Conservation (phyloP, 2,888 invertebrate genomes). For the Salticus scenicus region DNA sequence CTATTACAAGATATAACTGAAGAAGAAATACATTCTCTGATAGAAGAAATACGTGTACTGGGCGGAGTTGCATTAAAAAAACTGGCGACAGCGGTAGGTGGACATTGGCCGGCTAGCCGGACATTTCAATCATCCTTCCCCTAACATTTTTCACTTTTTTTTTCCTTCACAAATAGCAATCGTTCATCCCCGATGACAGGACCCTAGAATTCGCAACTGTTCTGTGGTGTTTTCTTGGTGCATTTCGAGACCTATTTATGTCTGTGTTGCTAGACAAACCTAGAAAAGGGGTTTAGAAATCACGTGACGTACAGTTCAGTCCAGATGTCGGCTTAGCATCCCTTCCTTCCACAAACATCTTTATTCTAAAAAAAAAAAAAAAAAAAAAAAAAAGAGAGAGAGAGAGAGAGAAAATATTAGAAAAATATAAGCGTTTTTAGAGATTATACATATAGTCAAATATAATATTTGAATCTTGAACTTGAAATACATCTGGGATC, state of each 20-base stretch:
- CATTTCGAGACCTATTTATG: slow-evolving; percentile 11
- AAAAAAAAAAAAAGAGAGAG: no score
- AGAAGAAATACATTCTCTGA: no score
- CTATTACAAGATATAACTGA: no score
- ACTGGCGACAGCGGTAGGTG: slow-evolving; percentile 51
- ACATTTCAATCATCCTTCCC: slow-evolving; percentile 59
- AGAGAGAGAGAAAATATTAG: no score
- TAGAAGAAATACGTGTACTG: neutral
- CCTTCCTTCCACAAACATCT: neutral
- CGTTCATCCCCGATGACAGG: slow-evolving; percentile 56
- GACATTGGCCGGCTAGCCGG: slow-evolving; percentile 45
- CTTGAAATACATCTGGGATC: no score
- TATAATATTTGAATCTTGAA: no score
- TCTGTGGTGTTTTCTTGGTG: neutral
- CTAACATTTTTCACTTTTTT: slow-evolving; percentile 21
- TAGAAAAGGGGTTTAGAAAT: neutral
- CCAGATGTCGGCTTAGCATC: neutral
- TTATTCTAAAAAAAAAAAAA: neutral
- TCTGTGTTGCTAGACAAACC: neutral
- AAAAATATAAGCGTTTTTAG: no score
- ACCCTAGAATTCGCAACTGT: slow-evolving; percentile 3
- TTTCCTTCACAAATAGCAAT: slow-evolving; percentile 42
- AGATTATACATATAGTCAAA: no score
- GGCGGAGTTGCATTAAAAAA: neutral
- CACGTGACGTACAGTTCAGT: neutral